Evolutionary conservation across 2,888 invertebrate genomes (phyloP).

Genomic region (Brachyptera risi): DNA sequence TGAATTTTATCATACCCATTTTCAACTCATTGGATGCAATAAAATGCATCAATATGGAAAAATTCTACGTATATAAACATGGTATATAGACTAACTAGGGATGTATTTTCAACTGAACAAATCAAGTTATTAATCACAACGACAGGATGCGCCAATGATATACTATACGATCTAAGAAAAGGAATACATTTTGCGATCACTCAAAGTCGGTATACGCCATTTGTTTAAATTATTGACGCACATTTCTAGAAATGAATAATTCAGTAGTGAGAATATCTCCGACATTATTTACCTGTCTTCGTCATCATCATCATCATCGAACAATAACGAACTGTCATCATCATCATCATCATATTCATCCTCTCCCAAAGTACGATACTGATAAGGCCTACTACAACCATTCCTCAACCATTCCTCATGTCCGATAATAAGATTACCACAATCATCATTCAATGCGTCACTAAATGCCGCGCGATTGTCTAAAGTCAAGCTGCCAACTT

Average conservation of each 20-base stretch:
- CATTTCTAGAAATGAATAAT: neutral
- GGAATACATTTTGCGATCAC: no score
- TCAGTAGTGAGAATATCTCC: neutral
- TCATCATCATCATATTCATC: neutral
- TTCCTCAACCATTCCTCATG: conserved; percentile 15
- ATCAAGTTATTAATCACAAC: no score
- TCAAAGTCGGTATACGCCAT: no score
- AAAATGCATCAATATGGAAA: no score
- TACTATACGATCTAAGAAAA: no score
- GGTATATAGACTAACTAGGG: no score
- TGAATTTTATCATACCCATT: no score
- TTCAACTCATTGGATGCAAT: no score
- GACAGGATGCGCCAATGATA: no score
- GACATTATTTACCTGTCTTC: neutral
- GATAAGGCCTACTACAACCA: conserved; percentile 26
- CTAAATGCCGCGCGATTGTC: conserved; percentile 15
- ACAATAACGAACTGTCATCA: neutral
- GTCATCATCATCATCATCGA: conserved; percentile 5
- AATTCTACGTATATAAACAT: no score
- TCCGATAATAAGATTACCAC: neutral
- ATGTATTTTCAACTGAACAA: no score
- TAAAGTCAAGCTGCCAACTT: conserved; percentile 4
- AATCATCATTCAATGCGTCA: neutral
- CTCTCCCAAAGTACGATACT: conserved; percentile 22
- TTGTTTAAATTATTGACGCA: no score